phyloP scores from a whole-genome alignment of 2,797 vertebrate species.

The Naso thynnoides region DNA sequence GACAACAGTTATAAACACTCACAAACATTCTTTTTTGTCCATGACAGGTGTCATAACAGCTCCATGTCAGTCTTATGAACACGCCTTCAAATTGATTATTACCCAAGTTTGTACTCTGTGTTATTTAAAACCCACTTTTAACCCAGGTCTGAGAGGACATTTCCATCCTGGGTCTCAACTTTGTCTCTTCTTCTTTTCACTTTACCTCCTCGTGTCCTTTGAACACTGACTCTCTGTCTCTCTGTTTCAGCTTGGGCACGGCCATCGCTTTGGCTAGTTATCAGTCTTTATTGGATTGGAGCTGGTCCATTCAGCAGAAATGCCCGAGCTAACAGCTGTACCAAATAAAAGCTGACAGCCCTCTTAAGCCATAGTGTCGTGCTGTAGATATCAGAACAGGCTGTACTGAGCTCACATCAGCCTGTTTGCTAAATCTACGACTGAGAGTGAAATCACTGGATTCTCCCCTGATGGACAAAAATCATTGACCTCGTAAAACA shows the following conservation, averaged over 20 bases:
- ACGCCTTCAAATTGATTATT: too few relatives aligned
- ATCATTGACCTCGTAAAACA: constrained; percentile 1
- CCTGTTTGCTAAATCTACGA: constrained; percentile 34
- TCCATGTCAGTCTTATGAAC: too few relatives aligned
- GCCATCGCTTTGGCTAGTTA: constrained; percentile 10
- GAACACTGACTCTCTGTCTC: background rate
- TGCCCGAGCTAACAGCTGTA: constrained; percentile 59
- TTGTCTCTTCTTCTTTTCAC: background rate
- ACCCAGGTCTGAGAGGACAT: constrained; percentile 1
- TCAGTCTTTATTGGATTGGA: constrained; percentile 67
- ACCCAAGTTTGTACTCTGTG: background rate
- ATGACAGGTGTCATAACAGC: too few relatives aligned
- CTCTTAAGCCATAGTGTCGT: constrained; percentile 32
- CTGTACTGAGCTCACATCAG: constrained; percentile 28
- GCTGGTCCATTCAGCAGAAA: constrained; percentile 56
- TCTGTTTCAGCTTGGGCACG: background rate
- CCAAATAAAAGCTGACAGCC: constrained; percentile 51
- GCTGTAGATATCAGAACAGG: constrained; percentile 18
- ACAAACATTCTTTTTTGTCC: too few relatives aligned
- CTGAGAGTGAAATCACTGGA: constrained; percentile 19
- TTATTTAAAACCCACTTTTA: background rate
- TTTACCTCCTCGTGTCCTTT: background rate
- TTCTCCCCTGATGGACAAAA: background rate
- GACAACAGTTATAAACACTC: too few relatives aligned
- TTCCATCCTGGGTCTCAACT: background rate